Conservation (phyloP, 2,888 invertebrate genomes). For the Dichetophora obliterata region DNA sequence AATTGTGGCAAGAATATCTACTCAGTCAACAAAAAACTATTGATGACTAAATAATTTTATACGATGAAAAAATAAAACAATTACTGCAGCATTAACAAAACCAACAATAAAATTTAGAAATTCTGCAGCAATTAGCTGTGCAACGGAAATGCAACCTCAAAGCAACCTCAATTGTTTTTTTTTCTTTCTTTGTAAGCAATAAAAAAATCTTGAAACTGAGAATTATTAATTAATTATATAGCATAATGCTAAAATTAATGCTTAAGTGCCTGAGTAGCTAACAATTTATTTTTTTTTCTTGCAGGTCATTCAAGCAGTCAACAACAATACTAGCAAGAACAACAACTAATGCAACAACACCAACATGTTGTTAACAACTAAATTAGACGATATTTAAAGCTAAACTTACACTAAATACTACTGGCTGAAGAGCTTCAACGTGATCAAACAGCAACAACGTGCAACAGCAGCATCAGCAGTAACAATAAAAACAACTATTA, state of each 20-base stretch:
- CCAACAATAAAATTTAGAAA: background rate
- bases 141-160: conserved; percentile 24
- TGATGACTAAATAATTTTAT: conserved; percentile 13
- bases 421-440: background rate
- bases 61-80: conserved; percentile 19
- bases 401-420: background rate
- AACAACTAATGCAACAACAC: conserved; percentile 12
- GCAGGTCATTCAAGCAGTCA: background rate
- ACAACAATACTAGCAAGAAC: conserved; percentile 11
- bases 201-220: no score
- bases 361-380: conserved; percentile 13
- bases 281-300: background rate
- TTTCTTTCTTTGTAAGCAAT: background rate
- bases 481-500: background rate
- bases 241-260: no score
- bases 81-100: background rate
- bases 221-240: no score
- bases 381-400: background rate
- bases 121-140: background rate
- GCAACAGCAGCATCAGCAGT: background rate
- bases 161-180: background rate
- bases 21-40: background rate
- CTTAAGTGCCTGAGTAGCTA: no score
- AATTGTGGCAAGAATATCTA: background rate
- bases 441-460: background rate